Evolutionary conservation across 2,888 invertebrate species (phyloP), one percentile per base, ranked within the genome.

Genomic region (Trypoxylon attenuatum): DNA sequence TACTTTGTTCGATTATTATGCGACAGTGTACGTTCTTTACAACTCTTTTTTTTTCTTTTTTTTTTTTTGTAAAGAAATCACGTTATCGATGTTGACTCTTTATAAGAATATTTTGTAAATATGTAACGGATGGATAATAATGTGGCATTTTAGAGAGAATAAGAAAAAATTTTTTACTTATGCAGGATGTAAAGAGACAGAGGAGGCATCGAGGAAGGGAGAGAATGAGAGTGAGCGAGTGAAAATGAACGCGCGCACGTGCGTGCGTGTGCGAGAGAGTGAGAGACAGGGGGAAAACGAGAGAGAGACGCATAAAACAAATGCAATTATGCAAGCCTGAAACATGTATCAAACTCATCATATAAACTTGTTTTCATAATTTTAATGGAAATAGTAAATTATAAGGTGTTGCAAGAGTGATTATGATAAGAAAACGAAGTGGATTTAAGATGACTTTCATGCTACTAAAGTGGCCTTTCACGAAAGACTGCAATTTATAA

Each of bases 401-500:
- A 33, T 65, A 52, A 57, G 27, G 47, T 63, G 56, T 72, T 51
- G 59, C 59, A 50, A 63, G 42, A 56, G 63, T 67, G 58, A 55
- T 27, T 54, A 71, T 54, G 52, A 60, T 61, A 61, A 56, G 62
- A 74, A 73, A 67, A 43, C 49, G 59, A 43, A 61, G 46, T 49
- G 45, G 57, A 59, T 69, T n/a, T 56, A 60, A 62, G 46, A 59
- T 63, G 56, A 73, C 59, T 60, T 70, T 69, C 49, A 59, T 56
- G 73, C 65, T 75, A 73, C 70, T 75, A 67, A 78, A 80, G 83
- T 84, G 84, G 84, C 84, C 84, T 84, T 76, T 84, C 69, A 78
- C 73, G 80, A 66, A 82, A 84, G 84, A 84, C 84, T 84, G 84
- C 80, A 80, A 72, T 82, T 82, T 80, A 77, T 74, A 79, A 77